Percentiles rank a stretch among this genome's conserved stretches.
phyloP scores from a whole-genome alignment of 2,113 vertebrate species.

The Nycticorax nycticorax region DNA sequence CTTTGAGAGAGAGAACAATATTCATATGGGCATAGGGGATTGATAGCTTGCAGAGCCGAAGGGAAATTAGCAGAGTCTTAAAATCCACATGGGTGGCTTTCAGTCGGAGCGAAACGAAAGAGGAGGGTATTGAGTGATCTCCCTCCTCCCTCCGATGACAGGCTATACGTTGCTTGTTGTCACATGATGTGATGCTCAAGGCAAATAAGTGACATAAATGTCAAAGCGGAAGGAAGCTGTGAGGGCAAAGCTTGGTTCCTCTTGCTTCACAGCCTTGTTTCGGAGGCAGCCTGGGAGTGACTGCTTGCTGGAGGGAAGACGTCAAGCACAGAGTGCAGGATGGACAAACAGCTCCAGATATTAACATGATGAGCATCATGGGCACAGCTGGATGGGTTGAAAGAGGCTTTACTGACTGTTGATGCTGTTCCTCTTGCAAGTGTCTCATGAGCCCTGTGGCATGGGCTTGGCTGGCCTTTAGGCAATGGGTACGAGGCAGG shows the following conservation, averaged over 20 bases:
- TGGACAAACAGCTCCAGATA: background rate
- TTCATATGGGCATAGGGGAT: background rate
- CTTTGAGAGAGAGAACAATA: background rate
- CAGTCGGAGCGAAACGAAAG: rapidly evolving
- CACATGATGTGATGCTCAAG: background rate
- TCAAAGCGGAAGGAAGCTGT: background rate
- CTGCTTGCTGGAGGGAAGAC: background rate
- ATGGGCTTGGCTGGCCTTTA: background rate
- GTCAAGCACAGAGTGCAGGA: background rate
- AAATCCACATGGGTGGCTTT: slow-evolving; percentile 35
- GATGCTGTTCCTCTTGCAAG: background rate
- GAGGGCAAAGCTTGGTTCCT: background rate
- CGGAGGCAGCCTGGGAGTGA: background rate
- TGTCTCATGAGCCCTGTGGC: background rate
- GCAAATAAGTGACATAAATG: background rate
- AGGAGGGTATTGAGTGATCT: background rate
- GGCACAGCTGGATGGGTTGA: background rate
- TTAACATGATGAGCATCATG: rapidly evolving
- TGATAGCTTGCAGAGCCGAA: background rate
- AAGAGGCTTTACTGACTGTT: background rate
- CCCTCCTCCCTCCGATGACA: background rate
- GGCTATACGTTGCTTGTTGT: background rate
- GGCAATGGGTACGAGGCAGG: rapidly evolving
- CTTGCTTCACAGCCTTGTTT: background rate
- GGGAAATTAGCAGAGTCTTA: background rate